Conservation (phyloP, 2,888 invertebrate species). For the Metallyticus violacea region DNA sequence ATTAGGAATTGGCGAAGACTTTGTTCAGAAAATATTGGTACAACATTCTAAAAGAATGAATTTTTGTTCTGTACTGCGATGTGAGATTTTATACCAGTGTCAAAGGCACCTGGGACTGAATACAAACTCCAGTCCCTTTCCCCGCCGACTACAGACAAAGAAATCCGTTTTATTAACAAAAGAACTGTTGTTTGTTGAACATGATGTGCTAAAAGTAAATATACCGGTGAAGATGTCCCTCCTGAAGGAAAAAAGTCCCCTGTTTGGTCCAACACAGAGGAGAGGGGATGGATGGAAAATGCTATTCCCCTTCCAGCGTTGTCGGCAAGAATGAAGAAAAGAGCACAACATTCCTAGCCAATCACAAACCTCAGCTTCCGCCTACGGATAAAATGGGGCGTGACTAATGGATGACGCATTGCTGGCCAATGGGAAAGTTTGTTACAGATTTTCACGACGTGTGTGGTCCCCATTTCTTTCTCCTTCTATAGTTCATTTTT, state of each 20-base stretch:
- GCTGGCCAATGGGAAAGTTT: background rate
- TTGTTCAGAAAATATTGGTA: too few relatives aligned
- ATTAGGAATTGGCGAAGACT: too few relatives aligned
- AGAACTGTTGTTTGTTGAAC: background rate
- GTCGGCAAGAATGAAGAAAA: background rate
- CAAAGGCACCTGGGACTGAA: background rate
- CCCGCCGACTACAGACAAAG: background rate
- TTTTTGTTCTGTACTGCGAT: background rate
- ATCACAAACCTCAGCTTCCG: background rate
- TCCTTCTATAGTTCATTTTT: too few relatives aligned
- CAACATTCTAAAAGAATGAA: background rate
- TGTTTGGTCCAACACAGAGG: background rate
- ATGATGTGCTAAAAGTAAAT: background rate
- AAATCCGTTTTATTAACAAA: background rate
- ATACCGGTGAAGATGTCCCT: background rate
- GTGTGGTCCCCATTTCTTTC: slow-evolving; percentile 16
- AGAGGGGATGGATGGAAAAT: background rate
- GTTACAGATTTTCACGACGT: slow-evolving; percentile 17
- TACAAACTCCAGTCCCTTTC: background rate
- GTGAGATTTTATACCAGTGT: background rate
- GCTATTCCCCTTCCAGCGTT: background rate
- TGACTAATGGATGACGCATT: background rate
- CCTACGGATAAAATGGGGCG: slow-evolving; percentile 12
- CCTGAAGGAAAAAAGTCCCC: background rate
- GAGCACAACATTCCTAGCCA: background rate